A percentile compares a stretch with the other conserved stretches of the same genome.
These are phyloP conservation scores for Gobio occitaniae DNA, from an alignment of 2,797 vertebrate genomes.

Conservation along the genomic window DNA sequence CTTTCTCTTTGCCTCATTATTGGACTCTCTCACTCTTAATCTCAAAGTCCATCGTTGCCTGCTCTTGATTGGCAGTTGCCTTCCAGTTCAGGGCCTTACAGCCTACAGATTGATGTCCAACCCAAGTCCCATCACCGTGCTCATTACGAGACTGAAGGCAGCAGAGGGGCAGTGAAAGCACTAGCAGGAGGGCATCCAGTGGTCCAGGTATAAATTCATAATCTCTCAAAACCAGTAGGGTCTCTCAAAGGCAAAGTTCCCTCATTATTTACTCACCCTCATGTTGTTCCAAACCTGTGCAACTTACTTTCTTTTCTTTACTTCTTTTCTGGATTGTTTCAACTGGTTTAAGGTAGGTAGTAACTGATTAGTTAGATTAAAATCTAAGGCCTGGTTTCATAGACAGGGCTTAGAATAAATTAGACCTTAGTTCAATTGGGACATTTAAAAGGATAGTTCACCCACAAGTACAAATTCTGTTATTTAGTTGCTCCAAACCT, in stretches of 20 bases:
- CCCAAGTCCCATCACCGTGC: conserved; percentile 97
- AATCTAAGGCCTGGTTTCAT: background rate
- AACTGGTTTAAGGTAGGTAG: background rate
- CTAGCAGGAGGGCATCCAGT: conserved; percentile 92
- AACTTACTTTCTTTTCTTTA: background rate
- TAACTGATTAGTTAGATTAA: background rate
- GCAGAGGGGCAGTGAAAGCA: conserved; percentile 94
- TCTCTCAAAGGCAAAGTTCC: background rate
- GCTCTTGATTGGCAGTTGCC: conserved; percentile 98
- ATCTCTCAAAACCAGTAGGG: background rate
- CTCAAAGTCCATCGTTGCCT: conserved; percentile 88
- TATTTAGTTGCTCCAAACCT: too few relatives aligned
- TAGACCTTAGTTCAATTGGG: too few relatives aligned
- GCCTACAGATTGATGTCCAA: conserved; percentile 93
- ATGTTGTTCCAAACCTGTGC: background rate
- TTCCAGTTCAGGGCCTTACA: conserved; percentile 91
- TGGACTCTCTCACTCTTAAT: conserved; percentile 49
- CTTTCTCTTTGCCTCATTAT: conserved; percentile 26
- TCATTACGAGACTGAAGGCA: conserved; percentile 97
- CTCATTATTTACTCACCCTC: background rate
- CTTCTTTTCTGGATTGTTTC: background rate
- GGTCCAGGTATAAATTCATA: conserved; percentile 83
- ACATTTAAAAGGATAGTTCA: too few relatives aligned
- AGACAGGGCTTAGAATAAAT: too few relatives aligned
- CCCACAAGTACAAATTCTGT: too few relatives aligned